Evolutionary conservation across 2,113 vertebrate species (phyloP).

Genomic region (Psettodes erumei): DNA sequence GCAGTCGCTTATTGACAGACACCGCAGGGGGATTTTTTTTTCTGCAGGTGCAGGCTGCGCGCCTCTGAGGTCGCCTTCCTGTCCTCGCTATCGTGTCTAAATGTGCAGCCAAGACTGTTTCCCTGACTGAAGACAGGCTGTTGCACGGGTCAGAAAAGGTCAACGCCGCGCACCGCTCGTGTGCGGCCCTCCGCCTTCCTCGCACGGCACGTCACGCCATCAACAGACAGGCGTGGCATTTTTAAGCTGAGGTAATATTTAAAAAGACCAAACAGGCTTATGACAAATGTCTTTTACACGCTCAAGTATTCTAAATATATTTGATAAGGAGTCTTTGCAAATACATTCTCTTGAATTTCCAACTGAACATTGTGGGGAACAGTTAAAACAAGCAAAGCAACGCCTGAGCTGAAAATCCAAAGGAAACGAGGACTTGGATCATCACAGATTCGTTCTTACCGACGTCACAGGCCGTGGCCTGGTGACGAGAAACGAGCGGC

Average conservation of each 20-base stretch:
- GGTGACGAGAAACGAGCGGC: background rate
- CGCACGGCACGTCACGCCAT: no score
- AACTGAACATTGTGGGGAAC: background rate
- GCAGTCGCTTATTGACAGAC: background rate
- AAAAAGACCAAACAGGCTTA: background rate
- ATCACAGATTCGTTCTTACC: background rate
- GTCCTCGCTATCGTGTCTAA: slow-evolving; percentile 12
- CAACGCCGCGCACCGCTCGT: no score
- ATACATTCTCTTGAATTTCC: background rate
- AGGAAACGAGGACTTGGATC: background rate
- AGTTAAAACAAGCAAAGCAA: background rate
- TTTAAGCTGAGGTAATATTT: background rate
- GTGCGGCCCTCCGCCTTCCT: no score
- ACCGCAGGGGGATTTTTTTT: background rate
- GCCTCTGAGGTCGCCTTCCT: background rate
- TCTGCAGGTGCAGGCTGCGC: background rate
- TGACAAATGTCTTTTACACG: background rate
- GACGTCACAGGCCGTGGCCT: background rate
- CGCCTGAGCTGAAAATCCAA: background rate
- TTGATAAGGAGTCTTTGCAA: slow-evolving; percentile 1
- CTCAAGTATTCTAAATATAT: background rate
- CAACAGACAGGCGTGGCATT: slow-evolving; percentile 34
- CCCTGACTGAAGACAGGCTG: background rate
- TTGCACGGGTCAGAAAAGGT: background rate
- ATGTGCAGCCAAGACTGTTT: background rate